A percentile compares a stretch with the other conserved stretches of the same genome.
phyloP scores from a whole-genome alignment of 2,797 vertebrate species.

The Tokudaia muenninki region DNA sequence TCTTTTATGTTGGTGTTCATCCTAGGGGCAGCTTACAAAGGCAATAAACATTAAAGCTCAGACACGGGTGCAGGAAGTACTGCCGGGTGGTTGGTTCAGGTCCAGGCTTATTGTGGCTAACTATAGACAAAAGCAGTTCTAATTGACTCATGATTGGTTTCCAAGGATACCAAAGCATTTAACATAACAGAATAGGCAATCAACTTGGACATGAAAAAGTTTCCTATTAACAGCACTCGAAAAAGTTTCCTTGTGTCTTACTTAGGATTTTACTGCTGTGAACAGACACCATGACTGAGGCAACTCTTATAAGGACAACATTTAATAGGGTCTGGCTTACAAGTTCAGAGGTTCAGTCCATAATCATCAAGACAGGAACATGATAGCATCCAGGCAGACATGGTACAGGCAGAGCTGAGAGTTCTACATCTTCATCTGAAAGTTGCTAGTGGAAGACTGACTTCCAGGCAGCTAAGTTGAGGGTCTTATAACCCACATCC shows the following conservation, averaged over 20 bases:
- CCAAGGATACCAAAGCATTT: neutral
- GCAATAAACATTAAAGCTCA: neutral
- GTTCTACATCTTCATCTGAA: neutral
- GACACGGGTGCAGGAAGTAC: neutral
- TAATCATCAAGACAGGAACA: neutral
- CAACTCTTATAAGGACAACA: neutral
- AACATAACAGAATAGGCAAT: neutral
- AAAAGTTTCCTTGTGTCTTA: neutral
- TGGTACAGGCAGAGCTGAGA: neutral
- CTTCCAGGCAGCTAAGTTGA: neutral
- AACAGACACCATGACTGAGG: neutral
- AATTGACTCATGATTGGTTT: neutral
- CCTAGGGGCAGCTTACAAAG: neutral
- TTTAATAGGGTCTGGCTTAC: neutral
- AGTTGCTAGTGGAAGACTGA: neutral
- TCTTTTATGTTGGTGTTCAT: neutral
- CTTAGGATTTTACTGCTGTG: neutral
- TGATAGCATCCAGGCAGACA: neutral
- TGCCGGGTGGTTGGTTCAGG: neutral
- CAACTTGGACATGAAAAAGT: neutral
- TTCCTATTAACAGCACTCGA: neutral
- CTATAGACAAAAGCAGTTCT: neutral
- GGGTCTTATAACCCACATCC: neutral
- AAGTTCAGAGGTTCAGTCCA: neutral
- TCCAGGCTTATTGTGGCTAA: neutral